Conservation (phyloP, 2,113 vertebrate genomes). For the Protobothrops flavoviridis region DNA sequence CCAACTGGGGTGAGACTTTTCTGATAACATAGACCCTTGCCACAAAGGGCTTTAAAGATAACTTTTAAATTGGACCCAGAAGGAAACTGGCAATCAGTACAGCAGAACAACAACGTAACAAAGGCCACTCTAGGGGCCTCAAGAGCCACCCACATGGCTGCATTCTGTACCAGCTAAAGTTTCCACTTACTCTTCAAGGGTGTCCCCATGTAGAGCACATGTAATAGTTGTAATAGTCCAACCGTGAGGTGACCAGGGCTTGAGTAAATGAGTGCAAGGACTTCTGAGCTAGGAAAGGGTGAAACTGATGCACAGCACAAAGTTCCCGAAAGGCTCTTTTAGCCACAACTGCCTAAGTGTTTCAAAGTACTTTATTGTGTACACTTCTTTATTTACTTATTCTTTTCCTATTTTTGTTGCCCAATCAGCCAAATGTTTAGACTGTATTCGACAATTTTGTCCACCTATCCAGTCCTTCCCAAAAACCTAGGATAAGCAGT, state of each 20-base stretch:
- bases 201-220: not conserved
- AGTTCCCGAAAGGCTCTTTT: not conserved
- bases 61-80: not conserved
- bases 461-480: not conserved
- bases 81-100: not conserved
- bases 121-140: not conserved
- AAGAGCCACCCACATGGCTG: not conserved
- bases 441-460: not conserved
- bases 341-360: not conserved
- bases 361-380: not conserved
- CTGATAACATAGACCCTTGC: not conserved
- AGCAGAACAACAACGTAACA: not conserved
- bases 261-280: not conserved
- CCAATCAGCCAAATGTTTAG: not conserved
- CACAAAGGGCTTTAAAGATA: not conserved
- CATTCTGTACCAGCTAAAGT: not conserved
- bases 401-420: not conserved
- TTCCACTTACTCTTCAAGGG: not conserved
- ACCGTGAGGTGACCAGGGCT: not conserved
- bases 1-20: not conserved
- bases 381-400: not conserved
- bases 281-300: not conserved
- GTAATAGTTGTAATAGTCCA: not conserved
- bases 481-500: not conserved
- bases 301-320: not conserved